A percentile compares a stretch with the other conserved stretches of the same genome.
phyloP scores from a whole-genome alignment of 92 coral and sea anemone species.

The Micromussa lordhowensis region DNA sequence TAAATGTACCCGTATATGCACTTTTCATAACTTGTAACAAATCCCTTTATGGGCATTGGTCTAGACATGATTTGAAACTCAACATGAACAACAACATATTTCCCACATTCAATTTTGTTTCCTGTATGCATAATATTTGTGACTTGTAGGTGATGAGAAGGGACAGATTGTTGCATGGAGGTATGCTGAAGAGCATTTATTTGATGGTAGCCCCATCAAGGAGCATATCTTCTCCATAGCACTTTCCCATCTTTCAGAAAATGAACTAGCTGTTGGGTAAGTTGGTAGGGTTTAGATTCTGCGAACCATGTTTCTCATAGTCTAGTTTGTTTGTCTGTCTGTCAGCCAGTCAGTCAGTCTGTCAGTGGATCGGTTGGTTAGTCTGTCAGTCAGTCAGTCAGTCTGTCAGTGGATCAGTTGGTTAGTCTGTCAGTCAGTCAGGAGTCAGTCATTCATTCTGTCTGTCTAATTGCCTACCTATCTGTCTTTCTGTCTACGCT shows the following conservation, averaged over 20 bases:
- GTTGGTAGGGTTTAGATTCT: neutral
- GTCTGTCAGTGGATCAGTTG: too few relatives aligned
- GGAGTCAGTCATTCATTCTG: neutral
- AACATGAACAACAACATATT: neutral
- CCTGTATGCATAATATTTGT: neutral
- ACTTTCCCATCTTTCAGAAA: conserved; percentile 69
- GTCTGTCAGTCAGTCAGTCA: neutral
- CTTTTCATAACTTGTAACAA: too few relatives aligned
- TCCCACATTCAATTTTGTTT: neutral
- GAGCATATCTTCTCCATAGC: conserved; percentile 86
- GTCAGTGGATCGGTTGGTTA: neutral
- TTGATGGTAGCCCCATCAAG: conserved; percentile 68
- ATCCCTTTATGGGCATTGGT: neutral
- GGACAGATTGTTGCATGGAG: conserved; percentile 88
- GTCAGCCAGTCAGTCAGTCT: neutral
- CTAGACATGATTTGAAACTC: neutral
- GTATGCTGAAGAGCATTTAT: conserved; percentile 58
- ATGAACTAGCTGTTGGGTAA: conserved; percentile 86
- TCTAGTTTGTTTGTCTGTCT: neutral
- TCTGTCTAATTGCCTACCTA: too few relatives aligned
- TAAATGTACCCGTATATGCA: too few relatives aligned
- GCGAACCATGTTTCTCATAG: neutral
- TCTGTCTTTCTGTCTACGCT: too few relatives aligned
- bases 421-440: neutral
- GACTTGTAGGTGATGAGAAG: conserved; percentile 86